Percentiles rank a stretch among this genome's conserved stretches.
phyloP scores from a whole-genome alignment of 2,888 invertebrate species.

The Chromoteleia sp. region DNA sequence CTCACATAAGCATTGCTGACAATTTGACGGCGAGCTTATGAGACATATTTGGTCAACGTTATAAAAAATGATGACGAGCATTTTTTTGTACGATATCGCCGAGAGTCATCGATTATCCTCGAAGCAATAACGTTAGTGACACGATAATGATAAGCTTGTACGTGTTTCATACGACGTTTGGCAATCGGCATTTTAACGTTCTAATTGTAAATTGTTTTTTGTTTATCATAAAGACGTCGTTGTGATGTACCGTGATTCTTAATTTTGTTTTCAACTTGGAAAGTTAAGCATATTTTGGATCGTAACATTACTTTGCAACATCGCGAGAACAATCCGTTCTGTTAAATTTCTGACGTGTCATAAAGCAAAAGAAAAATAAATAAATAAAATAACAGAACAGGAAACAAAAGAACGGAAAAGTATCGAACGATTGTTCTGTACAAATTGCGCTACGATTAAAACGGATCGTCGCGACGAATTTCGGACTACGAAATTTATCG shows the following conservation, averaged over 20 bases:
- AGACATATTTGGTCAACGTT: constrained; percentile 19
- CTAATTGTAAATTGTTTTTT: neutral
- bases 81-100: constrained; percentile 2
- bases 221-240: neutral
- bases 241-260: no score
- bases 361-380: no score
- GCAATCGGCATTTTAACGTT: neutral
- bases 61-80: constrained; percentile 33
- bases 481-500: neutral
- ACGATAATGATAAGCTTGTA: constrained; percentile 17
- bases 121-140: constrained; percentile 20
- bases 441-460: no score
- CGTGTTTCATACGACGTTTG: neutral
- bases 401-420: no score
- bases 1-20: neutral
- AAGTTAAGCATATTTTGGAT: no score
- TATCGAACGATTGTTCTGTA: no score
- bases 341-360: no score
- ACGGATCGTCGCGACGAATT: neutral
- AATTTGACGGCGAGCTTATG: neutral
- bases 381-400: no score
- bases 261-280: no score
- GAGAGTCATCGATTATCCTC: constrained; percentile 20
- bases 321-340: no score
- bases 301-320: no score